These are phyloP conservation scores for Cancer borealis DNA, from an alignment of 2,888 invertebrate genomes.

Conservation along the genomic window DNA sequence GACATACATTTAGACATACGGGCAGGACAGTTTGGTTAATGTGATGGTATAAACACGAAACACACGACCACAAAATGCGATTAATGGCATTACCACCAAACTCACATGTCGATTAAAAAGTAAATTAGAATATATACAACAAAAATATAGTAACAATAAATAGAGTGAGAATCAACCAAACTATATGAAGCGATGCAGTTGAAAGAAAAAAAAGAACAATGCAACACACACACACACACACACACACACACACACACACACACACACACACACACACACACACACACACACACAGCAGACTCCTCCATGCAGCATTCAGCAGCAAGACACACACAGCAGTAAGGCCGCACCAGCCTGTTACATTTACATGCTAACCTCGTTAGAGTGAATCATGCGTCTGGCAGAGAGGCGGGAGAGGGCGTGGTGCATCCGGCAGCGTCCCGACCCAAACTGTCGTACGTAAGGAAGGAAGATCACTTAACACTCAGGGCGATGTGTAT, in stretches of 20 bases:
- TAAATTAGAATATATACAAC: not conserved
- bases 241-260: not conserved
- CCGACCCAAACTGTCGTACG: not conserved
- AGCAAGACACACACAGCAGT: not conserved
- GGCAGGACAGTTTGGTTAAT: not conserved
- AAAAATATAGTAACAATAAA: not conserved
- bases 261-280: conserved; percentile 42
- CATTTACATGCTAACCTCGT: conserved; percentile 24
- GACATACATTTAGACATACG: not conserved
- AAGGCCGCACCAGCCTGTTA: conserved; percentile 9
- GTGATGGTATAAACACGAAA: not conserved
- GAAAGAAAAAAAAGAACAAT: not conserved
- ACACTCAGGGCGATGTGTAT: not conserved
- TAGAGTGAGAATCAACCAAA: not conserved
- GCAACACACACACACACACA: not conserved
- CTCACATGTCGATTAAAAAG: not conserved
- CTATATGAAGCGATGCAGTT: not conserved
- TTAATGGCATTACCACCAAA: not conserved
- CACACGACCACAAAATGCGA: not conserved
- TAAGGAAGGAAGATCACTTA: not conserved
- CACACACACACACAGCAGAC: conserved; percentile 37
- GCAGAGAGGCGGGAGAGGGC: not conserved
- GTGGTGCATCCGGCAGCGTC: not conserved
- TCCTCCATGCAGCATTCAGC: not conserved
- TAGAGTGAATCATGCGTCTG: not conserved